Conservation (phyloP, 2,888 invertebrate species). For the Drosophila birchii region DNA sequence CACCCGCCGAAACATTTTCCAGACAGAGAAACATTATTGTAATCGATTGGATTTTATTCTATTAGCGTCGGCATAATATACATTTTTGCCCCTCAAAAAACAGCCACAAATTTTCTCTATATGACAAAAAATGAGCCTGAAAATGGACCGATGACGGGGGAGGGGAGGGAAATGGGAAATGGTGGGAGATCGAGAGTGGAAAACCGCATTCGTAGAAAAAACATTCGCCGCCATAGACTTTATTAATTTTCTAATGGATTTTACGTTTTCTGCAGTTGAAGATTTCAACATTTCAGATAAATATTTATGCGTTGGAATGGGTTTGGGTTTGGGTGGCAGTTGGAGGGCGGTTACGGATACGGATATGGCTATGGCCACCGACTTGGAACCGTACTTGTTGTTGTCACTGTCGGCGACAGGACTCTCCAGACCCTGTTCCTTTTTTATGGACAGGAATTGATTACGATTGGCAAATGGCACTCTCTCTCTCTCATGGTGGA, state of each 20-base stretch:
- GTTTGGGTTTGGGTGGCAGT: not conserved
- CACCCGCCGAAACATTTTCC: conserved; percentile 32
- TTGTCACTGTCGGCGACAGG: conserved; percentile 55
- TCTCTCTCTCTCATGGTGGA: conserved; percentile 57
- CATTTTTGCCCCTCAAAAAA: conserved; percentile 26
- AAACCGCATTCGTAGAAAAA: conserved; percentile 70
- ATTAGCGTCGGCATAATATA: conserved; percentile 57
- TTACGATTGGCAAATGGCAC: conserved; percentile 81
- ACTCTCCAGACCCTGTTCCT: conserved; percentile 53
- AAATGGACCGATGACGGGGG: not conserved
- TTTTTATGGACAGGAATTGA: conserved; percentile 74
- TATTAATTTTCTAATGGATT: conserved; percentile 84
- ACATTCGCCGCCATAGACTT: conserved; percentile 52
- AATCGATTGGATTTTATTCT: conserved; percentile 74
- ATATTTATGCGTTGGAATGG: conserved; percentile 65
- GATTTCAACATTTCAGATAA: conserved; percentile 76
- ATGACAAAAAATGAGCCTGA: conserved; percentile 36
- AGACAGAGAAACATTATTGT: conserved; percentile 57
- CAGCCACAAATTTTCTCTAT: conserved; percentile 46
- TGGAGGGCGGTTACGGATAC: conserved; percentile 21
- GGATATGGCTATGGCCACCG: conserved; percentile 55
- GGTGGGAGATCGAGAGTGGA: conserved; percentile 39
- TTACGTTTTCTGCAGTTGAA: conserved; percentile 72
- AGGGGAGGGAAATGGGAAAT: not conserved
- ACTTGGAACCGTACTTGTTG: conserved; percentile 43